Base-by-base conservation (phyloP, 2,888 invertebrate species). In the Stenoptilia bipunctidactyla region DNA sequence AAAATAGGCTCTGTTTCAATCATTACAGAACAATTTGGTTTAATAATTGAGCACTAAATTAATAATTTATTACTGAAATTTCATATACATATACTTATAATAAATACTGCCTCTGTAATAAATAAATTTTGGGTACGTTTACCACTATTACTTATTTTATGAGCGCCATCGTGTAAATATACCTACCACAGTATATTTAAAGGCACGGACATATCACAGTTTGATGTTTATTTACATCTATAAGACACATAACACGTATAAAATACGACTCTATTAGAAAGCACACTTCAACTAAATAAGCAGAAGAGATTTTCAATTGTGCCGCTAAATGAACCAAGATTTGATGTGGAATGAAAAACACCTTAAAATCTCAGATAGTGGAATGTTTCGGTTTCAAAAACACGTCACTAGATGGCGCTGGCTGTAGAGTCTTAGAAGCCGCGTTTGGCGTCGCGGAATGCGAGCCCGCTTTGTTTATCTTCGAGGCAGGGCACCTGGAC, bases 401-500 rank as follows among this genome's bases (percentile, higher is more conserved):
- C 10, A 8, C 6, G 53, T 56, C 59, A 48, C 48, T 52, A 63
- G 66, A 54, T 55, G 57, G 45, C 61, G 56, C 34, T 34, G 30
- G 4, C 12, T n/a, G n/a, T 3, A n/a, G n/a, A 9, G 30, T 9
- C 12, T 55, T 79, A 86, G 55, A 86, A 87, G 48, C 85, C 86
- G 49, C 72, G 69, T 50, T 76, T 85, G 9, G 87, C 85, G 45
- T 76, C 74, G 40, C 86, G 66, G 61, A 87, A 87, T 40, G 57
- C 58, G 46, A 71, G 62, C 10, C 82, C 85, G 9, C 49, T 46
- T 27, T 73, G 61, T 6, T 55, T 53, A 52, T 90, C 90, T 41
- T 89, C 89, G 39, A 92, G 77, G 54, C 92, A 92, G 10, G 89
- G 89, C 8, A 92, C 89, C 69, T 90, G 90, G 34, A 93, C 88